Base-by-base conservation (phyloP, 2,797 vertebrate species). In the Galagoides demidoff region DNA sequence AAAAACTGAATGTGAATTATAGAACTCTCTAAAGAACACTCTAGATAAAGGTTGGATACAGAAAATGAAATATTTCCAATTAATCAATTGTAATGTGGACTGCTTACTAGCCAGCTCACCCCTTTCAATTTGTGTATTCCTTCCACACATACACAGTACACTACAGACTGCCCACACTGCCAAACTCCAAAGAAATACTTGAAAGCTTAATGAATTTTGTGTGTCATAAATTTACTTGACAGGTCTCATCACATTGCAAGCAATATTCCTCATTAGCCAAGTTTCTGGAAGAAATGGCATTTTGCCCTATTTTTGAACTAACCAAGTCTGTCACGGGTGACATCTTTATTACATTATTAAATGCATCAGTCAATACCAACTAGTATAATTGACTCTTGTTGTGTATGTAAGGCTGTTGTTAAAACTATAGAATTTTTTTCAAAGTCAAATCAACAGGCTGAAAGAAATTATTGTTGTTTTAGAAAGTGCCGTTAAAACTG, bases 331-430 rank as follows among this genome's bases (percentile, higher is more conserved):
- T 98, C 93, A 98, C 61, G 74, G 25, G 94, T 98, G 96, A 94
- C 97, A 98, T 98, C 93, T 98, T 98, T 98, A 97, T 98, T 97
- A 95, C 66, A 79, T 97, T 98, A 98, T 92, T 95, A 98, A 98
- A 98, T 95, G 91, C 39, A 98, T 97, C 90, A 95, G 76, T 98
- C 97, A 97, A 96, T 96, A 98, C 49, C 78, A 97, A 90, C 96
- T 97, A 93, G 74, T 97, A 19, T 96, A 97, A 98, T 92, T 97
- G 85, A 98, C 94, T 94, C 93, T 97, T 95, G 10, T 94, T 97
- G 93, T 92, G 49, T 14, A 52, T 52, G 43, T 84, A 79, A 97
- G 87, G 96, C 87, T 93, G 85, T 96, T 98, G 70, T 88, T 97
- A 96, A 97, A 98, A 96, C 39, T 88, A 94, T 85, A 68, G 91